Conservation (phyloP, 2,113 vertebrate species). For the Oreochromis spilurus region DNA sequence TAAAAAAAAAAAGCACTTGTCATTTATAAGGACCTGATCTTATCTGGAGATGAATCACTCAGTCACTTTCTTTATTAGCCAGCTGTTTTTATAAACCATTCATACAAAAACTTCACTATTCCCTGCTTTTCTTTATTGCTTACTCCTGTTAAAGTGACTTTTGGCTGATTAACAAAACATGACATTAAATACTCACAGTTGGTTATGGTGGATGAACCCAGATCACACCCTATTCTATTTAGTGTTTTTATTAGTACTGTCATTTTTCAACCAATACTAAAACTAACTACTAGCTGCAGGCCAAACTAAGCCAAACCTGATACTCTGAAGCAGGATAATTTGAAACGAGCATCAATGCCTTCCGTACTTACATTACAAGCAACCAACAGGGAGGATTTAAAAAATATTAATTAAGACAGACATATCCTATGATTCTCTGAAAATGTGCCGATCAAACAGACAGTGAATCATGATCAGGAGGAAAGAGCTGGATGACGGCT, state of each 20-base stretch:
- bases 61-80: neutral
- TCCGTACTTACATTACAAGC: neutral
- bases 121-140: rapidly evolving
- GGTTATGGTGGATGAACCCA: neutral
- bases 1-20: neutral
- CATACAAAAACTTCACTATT: rapidly evolving
- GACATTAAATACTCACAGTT: neutral
- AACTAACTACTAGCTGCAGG: neutral
- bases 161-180: rapidly evolving
- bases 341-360: rapidly evolving
- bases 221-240: rapidly evolving
- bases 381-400: neutral
- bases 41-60: neutral
- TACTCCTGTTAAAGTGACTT: neutral
- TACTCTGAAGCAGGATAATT: neutral
- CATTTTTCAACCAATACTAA: neutral
- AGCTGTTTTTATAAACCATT: neutral
- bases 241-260: neutral
- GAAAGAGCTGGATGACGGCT: neutral
- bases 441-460: neutral
- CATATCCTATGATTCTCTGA: neutral
- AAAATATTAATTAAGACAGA: rapidly evolving
- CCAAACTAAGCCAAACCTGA: neutral
- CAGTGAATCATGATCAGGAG: neutral
- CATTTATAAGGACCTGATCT: neutral